These are phyloP conservation scores for Danio aesculapii DNA, from an alignment of 2,797 vertebrate genomes.

Conservation along the genomic window DNA sequence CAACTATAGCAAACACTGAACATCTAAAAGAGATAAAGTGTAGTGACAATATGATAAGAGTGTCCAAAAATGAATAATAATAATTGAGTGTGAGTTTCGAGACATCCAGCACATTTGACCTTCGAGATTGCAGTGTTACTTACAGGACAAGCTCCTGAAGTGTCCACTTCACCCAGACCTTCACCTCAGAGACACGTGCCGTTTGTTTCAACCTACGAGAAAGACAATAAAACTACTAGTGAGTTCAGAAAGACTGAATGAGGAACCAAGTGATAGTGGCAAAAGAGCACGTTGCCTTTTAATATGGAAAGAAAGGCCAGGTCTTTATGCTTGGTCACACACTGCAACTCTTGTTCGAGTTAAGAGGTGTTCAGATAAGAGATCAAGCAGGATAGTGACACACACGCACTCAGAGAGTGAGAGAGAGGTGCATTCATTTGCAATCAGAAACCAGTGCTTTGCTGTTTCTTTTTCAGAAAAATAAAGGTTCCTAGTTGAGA, in stretches of 20 bases:
- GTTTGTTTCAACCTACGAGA: conserved; percentile 7
- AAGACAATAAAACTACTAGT: conserved; percentile 14
- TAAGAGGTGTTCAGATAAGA: conserved; percentile 53
- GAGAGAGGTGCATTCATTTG: conserved; percentile 5
- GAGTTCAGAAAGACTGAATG: background rate
- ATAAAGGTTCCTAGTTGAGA: too few relatives aligned
- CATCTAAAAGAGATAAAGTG: conserved; percentile 39
- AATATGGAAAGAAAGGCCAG: conserved; percentile 50
- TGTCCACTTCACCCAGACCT: background rate
- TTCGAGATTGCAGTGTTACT: conserved; percentile 15
- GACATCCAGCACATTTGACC: conserved; percentile 46
- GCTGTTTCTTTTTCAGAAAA: conserved; percentile 11
- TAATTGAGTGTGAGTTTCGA: conserved; percentile 43
- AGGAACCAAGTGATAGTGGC: background rate
- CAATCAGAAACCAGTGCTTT: conserved; percentile 37
- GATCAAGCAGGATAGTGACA: conserved; percentile 2
- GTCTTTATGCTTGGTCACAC: conserved; percentile 30
- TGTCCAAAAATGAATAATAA: conserved; percentile 33
- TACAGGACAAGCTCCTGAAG: background rate
- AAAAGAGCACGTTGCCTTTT: conserved; percentile 21
- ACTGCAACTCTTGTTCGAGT: conserved; percentile 57
- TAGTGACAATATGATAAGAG: conserved; percentile 33
- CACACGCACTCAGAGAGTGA: background rate
- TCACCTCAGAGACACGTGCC: conserved; percentile 18
- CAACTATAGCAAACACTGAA: conserved; percentile 5